A percentile compares a stretch with the other conserved stretches of the same genome.
Evolutionary conservation across 2,888 invertebrate genomes (phyloP).

Genomic region (Scrobipalpa costella): DNA sequence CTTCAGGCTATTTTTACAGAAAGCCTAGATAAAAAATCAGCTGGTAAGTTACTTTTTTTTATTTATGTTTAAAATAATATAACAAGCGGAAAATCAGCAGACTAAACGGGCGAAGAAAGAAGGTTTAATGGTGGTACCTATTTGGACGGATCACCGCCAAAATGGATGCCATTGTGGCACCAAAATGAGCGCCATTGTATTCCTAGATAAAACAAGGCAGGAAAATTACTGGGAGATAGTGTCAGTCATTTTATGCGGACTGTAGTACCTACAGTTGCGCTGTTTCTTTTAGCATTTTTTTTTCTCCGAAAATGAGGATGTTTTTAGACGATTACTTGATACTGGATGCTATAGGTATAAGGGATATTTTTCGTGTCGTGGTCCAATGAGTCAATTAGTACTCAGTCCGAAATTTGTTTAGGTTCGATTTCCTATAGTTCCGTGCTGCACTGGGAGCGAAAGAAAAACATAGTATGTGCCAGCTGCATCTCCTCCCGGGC

Average conservation of each 20-base stretch:
- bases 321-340: too few species aligned
- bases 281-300: background rate
- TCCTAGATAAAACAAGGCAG: constrained; percentile 26
- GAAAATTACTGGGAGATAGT: constrained; percentile 23
- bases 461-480: too few species aligned
- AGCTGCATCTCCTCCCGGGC: too few species aligned
- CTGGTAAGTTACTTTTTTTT: too few species aligned
- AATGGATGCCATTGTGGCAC: constrained; percentile 22
- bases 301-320: background rate
- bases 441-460: too few species aligned
- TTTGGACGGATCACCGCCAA: constrained; percentile 23
- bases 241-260: constrained; percentile 13
- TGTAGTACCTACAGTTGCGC: background rate
- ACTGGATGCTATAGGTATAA: too few species aligned
- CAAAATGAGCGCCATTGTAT: constrained; percentile 24
- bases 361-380: too few species aligned
- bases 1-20: too few species aligned
- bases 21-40: too few species aligned
- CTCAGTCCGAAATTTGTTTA: too few species aligned
- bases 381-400: too few species aligned
- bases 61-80: background rate
- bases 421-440: too few species aligned
- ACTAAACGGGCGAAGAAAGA: background rate
- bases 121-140: constrained; percentile 21
- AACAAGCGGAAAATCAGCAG: constrained; percentile 9